These are phyloP conservation scores for Hoplostethus mediterraneus DNA, from an alignment of 2,797 vertebrate species.

Conservation along the genomic window DNA sequence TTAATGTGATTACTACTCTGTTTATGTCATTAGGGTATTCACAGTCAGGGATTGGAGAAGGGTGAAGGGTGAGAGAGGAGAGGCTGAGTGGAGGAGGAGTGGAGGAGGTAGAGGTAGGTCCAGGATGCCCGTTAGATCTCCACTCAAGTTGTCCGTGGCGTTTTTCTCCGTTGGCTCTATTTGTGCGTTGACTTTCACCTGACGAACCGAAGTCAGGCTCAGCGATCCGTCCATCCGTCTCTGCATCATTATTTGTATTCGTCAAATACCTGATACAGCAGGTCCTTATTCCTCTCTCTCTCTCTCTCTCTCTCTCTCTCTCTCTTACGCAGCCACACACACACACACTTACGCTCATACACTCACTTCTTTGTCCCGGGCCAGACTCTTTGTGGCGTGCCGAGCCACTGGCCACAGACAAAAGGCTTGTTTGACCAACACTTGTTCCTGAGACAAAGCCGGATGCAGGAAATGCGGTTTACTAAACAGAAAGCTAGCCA, in stretches of 20 bases:
- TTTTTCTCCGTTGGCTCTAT: slow-evolving; percentile 16
- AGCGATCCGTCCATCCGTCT: slow-evolving; percentile 18
- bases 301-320: slow-evolving; percentile 50
- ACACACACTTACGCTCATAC: slow-evolving; percentile 48
- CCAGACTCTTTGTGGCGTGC: slow-evolving; percentile 82
- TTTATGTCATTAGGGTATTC: slow-evolving; percentile 83
- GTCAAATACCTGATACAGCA: slow-evolving; percentile 64
- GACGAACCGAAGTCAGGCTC: slow-evolving; percentile 24
- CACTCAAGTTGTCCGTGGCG: background rate
- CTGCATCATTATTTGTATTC: slow-evolving; percentile 65
- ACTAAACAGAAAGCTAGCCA: slow-evolving; percentile 65
- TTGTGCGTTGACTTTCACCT: slow-evolving; percentile 49
- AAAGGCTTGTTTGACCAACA: slow-evolving; percentile 90
- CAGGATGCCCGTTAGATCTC: slow-evolving; percentile 27
- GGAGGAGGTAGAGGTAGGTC: slow-evolving; percentile 31
- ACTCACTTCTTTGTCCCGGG: slow-evolving; percentile 82
- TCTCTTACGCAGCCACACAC: slow-evolving; percentile 33
- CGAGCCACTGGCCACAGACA: slow-evolving; percentile 87
- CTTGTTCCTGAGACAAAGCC: slow-evolving; percentile 88
- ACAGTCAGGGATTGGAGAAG: slow-evolving; percentile 76
- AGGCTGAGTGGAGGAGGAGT: slow-evolving; percentile 35
- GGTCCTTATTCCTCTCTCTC: slow-evolving; percentile 39
- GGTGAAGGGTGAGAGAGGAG: slow-evolving; percentile 70
- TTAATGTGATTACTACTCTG: slow-evolving; percentile 82
- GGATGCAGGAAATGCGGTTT: slow-evolving; percentile 84